These are phyloP conservation scores for Hydrochoerus hydrochaeris DNA, from an alignment of 2,113 vertebrate species.

Conservation along the genomic window DNA sequence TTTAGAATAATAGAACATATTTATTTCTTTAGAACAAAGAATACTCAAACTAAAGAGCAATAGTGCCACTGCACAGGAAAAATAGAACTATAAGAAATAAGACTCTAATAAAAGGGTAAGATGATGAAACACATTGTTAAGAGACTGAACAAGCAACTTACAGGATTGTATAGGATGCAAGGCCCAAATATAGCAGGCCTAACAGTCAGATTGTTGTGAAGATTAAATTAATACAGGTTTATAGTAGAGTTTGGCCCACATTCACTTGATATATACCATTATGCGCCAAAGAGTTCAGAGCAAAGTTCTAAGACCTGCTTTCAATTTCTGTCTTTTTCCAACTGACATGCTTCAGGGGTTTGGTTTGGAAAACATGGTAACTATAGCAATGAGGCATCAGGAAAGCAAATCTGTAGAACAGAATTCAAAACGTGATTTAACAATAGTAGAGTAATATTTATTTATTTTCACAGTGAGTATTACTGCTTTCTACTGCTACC, in stretches of 20 bases:
- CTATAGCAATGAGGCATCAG: neutral
- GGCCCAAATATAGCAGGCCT: neutral
- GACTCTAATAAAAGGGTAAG: neutral
- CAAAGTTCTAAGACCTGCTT: neutral
- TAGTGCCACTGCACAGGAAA: neutral
- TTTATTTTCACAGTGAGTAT: neutral
- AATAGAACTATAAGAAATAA: neutral
- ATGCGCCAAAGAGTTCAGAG: neutral
- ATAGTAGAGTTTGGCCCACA: neutral
- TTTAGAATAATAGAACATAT: neutral
- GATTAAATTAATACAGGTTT: neutral
- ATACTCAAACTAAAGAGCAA: neutral
- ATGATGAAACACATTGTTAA: neutral
- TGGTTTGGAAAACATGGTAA: slow-evolving; percentile 9
- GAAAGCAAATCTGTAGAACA: neutral
- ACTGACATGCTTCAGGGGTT: neutral
- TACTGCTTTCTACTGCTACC: neutral
- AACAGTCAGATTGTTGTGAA: neutral
- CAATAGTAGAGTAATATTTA: neutral
- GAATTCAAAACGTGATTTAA: neutral
- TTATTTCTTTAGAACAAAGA: neutral
- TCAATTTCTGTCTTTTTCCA: slow-evolving; percentile 11
- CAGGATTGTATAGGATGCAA: neutral
- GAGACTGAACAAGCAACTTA: neutral
- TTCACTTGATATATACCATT: neutral